These are phyloP conservation scores for Stictocephala bisonia DNA, from an alignment of 2,888 invertebrate species.

Conservation along the genomic window DNA sequence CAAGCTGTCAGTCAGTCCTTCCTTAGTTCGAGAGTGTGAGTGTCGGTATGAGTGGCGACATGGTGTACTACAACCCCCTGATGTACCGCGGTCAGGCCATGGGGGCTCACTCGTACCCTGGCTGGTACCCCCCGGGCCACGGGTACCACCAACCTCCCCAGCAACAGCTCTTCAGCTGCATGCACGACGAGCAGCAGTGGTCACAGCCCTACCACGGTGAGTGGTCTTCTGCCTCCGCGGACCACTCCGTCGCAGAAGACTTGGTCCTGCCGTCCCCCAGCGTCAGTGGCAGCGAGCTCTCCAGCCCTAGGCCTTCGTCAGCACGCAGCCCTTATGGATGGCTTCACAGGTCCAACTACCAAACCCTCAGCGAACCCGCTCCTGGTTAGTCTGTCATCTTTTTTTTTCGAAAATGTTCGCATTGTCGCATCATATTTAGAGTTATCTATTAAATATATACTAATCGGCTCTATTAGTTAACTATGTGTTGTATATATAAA, in stretches of 20 bases:
- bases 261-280: constrained; percentile 57
- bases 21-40: background rate
- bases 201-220: constrained; percentile 39
- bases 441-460: too few relatives aligned
- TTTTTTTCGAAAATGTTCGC: too few relatives aligned
- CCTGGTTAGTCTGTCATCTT: constrained; percentile 87
- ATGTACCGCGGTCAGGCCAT: constrained; percentile 39
- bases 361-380: constrained; percentile 84
- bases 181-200: constrained; percentile 54
- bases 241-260: constrained; percentile 66
- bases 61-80: constrained; percentile 44
- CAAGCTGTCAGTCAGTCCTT: background rate
- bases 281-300: constrained; percentile 58
- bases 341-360: constrained; percentile 92
- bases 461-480: too few relatives aligned
- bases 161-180: constrained; percentile 56
- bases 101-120: constrained; percentile 11
- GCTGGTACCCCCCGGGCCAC: constrained; percentile 47
- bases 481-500: too few relatives aligned
- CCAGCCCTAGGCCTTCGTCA: constrained; percentile 72
- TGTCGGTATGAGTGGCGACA: constrained; percentile 19
- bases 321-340: constrained; percentile 88
- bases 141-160: constrained; percentile 66
- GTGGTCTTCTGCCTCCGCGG: constrained; percentile 16
- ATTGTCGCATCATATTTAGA: too few relatives aligned